Evolutionary conservation across 1,140 invertebrate genomes (phyloP), one percentile per base, ranked within the genome.

Genomic region (Zaprionus vittiger): DNA sequence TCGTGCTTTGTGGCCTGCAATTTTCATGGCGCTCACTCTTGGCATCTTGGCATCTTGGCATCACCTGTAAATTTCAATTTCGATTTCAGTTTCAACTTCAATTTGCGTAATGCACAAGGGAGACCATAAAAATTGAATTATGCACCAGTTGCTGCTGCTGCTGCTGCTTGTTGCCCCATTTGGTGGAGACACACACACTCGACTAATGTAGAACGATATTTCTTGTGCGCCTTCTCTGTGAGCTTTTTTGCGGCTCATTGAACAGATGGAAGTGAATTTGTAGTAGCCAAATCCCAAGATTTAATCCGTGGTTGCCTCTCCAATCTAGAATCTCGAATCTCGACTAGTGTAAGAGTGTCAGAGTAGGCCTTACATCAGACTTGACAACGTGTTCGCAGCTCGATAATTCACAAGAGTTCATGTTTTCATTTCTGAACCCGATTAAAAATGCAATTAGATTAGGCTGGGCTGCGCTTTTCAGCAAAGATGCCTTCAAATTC

Each of bases 91-190:
- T 52, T 52, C 47, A 52, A 52, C 47, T 47, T 17, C 71, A 69
- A 74, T 74, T 74, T 74, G 72, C 61, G 38, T 74, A 74, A 74
- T 74, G 65, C 82, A 56, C 72, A 81, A 76, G 84, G 71, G 80
- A 69, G 77, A 70, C 77, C 75, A 84, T 84, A 56, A 70, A 83
- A 84, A 81, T 89, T 84, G 84, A 89, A 79, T 89, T 89, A 89
- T 83, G 68, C 64, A 71, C 71, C 63, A 62, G 78, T 73, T 80
- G 65, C 44, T 37, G 47, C 14, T 20, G 26, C 20, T 14, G n/a
- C 20, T 28, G n/a, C 41, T n/a, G 14, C 38, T 17, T 6, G 26
- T 34, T 28, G 70, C 44, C 41, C 63, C 70, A 60, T 67, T 73
- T 73, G 26, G 22, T 73, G 38, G 34, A 60, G 2, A 41, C 15